Percentiles rank a stretch among this genome's conserved stretches.
These are phyloP conservation scores for Trichonephila inaurata DNA, from an alignment of 1,140 invertebrate species.

Conservation along the genomic window DNA sequence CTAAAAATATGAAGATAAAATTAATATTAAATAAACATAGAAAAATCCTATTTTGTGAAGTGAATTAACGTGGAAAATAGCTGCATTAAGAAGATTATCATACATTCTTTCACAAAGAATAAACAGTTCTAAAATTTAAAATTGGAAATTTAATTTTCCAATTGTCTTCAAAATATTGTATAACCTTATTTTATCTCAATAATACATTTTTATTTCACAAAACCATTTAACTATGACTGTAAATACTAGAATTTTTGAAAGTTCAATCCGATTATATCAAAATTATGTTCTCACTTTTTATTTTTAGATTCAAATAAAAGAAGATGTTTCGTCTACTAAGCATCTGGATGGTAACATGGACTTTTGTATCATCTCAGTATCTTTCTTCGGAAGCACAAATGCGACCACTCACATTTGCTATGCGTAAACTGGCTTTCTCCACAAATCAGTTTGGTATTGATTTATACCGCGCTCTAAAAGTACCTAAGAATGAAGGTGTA, in stretches of 20 bases:
- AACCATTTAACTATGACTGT: no score
- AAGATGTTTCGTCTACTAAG: slow-evolving; percentile 54
- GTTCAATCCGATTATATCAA: background rate
- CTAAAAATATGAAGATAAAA: no score
- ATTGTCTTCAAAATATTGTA: background rate
- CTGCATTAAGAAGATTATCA: no score
- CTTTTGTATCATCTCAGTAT: slow-evolving; percentile 37
- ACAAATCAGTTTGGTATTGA: slow-evolving; percentile 79
- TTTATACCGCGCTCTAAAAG: slow-evolving; percentile 78
- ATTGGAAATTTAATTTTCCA: no score
- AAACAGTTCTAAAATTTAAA: no score
- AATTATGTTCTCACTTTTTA: background rate
- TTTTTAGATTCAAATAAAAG: background rate
- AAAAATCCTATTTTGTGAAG: no score
- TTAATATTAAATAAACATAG: no score
- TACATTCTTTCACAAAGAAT: no score
- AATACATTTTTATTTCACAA: background rate
- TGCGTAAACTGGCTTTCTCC: slow-evolving; percentile 79
- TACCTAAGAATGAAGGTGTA: slow-evolving; percentile 70
- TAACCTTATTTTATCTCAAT: background rate
- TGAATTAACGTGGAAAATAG: no score
- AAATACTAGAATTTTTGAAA: background rate
- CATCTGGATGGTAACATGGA: slow-evolving; percentile 43
- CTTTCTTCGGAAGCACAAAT: slow-evolving; percentile 58
- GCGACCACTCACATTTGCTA: slow-evolving; percentile 77